These are phyloP conservation scores for Orientallactaga sibirica DNA, from an alignment of 2,797 vertebrate genomes.

Conservation along the genomic window DNA sequence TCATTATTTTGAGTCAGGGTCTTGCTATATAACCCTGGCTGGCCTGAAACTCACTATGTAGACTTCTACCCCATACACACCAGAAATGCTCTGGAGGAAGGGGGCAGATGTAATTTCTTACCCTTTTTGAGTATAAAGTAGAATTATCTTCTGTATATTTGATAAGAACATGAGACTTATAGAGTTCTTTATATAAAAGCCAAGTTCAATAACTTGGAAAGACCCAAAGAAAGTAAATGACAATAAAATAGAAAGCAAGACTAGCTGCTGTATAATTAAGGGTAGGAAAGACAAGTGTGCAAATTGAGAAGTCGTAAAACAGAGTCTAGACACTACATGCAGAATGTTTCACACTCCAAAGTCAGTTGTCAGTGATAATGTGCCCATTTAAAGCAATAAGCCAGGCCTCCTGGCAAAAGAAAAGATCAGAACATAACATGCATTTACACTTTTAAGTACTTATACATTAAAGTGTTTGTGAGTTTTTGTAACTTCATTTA, in stretches of 20 bases:
- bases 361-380: background rate
- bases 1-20: no score
- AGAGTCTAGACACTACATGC: background rate
- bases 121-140: background rate
- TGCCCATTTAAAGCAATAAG: background rate
- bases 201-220: constrained; percentile 40
- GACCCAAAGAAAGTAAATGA: constrained; percentile 1
- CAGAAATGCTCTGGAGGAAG: no score
- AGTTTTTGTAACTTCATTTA: constrained; percentile 45
- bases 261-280: constrained; percentile 6
- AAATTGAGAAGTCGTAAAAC: background rate
- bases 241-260: constrained; percentile 30
- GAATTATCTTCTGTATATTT: background rate
- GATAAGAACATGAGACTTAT: background rate
- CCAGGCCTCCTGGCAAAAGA: constrained; percentile 30
- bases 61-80: no score
- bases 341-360: background rate
- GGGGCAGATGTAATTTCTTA: background rate
- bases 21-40: no score
- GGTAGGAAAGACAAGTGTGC: background rate
- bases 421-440: background rate
- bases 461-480: background rate
- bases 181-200: constrained; percentile 50
- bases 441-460: constrained; percentile 27
- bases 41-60: no score